These are phyloP conservation scores for Eudyptes chrysolophus DNA, from an alignment of 2,113 vertebrate species.

Conservation along the genomic window DNA sequence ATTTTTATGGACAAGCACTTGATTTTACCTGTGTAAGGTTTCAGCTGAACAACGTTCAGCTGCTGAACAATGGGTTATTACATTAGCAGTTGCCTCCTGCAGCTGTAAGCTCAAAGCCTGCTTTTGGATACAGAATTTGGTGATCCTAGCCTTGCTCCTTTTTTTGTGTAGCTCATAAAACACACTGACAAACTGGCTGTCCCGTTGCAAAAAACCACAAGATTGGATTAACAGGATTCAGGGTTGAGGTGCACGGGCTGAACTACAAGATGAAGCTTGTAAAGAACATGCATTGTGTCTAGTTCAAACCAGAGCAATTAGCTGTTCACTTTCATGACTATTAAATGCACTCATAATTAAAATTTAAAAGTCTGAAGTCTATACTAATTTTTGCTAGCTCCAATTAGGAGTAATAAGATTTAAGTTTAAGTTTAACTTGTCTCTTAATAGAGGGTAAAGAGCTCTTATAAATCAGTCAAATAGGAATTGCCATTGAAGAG, in stretches of 20 bases:
- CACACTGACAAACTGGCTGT: not conserved
- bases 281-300: not conserved
- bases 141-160: not conserved
- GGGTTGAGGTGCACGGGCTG: not conserved
- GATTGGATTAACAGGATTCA: not conserved
- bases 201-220: not conserved
- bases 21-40: not conserved
- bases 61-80: constrained; percentile 19
- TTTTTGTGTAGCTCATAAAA: constrained; percentile 6
- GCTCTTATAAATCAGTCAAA: constrained; percentile 76
- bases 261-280: not conserved
- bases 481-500: constrained; percentile 64
- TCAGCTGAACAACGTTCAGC: not conserved
- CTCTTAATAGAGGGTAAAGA: constrained; percentile 81
- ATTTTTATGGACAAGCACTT: not conserved
- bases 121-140: not conserved
- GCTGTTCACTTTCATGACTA: constrained; percentile 54
- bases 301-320: constrained; percentile 54
- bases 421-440: constrained; percentile 77
- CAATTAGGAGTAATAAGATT: constrained; percentile 76
- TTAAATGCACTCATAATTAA: constrained; percentile 72
- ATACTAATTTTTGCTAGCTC: constrained; percentile 63
- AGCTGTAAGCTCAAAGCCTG: constrained; percentile 28
- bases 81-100: not conserved
- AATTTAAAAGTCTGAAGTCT: constrained; percentile 73